phyloP scores from a whole-genome alignment of 2,113 vertebrate genomes.

The Potamarius usumacintae region DNA sequence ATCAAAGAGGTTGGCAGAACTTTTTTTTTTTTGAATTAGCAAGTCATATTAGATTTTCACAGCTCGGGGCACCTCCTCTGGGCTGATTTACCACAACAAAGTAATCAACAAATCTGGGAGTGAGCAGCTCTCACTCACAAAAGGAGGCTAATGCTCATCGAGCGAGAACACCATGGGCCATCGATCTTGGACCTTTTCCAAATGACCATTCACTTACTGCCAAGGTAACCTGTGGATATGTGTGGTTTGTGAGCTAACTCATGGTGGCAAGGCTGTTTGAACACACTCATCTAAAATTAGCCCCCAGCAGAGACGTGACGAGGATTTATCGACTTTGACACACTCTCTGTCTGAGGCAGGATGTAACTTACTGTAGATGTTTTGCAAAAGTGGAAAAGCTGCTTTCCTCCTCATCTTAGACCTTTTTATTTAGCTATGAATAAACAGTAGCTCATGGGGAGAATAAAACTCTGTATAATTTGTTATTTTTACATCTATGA shows the following conservation, averaged over 20 bases:
- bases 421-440: not conserved
- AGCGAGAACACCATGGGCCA: conserved; percentile 40
- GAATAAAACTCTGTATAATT: not conserved
- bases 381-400: not conserved
- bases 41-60: conserved; percentile 17
- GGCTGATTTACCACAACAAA: conserved; percentile 35
- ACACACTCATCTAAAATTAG: conserved; percentile 15
- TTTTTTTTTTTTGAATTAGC: not conserved
- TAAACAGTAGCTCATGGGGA: not conserved
- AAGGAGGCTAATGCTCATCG: conserved; percentile 49
- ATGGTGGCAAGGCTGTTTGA: conserved; percentile 10
- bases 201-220: conserved; percentile 34
- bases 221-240: conserved; percentile 32
- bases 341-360: not conserved
- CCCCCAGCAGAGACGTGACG: not conserved
- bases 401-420: not conserved
- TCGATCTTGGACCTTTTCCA: conserved; percentile 45
- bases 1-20: conserved; percentile 16
- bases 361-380: conserved; percentile 2
- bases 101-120: conserved; percentile 31
- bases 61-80: conserved; percentile 7
- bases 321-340: conserved; percentile 17
- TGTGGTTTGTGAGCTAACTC: conserved; percentile 20
- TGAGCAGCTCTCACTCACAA: conserved; percentile 34
- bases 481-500: not conserved